phyloP scores from a whole-genome alignment of 2,113 vertebrate species.

The Lipophrys pholis region DNA sequence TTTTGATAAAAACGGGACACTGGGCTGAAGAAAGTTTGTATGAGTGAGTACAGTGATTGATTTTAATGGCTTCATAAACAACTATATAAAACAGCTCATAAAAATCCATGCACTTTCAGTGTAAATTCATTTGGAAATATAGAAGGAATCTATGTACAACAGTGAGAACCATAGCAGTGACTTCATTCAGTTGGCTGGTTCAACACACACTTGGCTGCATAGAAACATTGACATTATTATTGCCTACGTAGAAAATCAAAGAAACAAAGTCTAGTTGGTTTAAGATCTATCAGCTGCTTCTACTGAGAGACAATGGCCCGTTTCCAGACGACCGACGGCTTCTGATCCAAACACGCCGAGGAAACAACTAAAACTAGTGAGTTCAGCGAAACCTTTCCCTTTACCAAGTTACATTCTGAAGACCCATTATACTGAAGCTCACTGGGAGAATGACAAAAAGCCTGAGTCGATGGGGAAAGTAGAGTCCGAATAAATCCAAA shows the following conservation, averaged over 20 bases:
- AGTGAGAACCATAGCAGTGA: constrained; percentile 94
- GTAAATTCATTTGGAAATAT: constrained; percentile 98
- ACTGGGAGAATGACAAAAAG: constrained; percentile 87
- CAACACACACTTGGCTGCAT: constrained; percentile 97
- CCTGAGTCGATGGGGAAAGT: constrained; percentile 94
- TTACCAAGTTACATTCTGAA: constrained; percentile 93
- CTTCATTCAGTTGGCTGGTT: constrained; percentile 89
- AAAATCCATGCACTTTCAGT: constrained; percentile 88
- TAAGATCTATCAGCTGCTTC: constrained; percentile 77
- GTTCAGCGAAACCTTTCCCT: constrained; percentile 72
- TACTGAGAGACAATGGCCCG: constrained; percentile 72
- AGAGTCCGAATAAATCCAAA: constrained; percentile 86
- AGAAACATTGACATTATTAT: constrained; percentile 98
- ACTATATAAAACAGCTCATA: constrained; percentile 88
- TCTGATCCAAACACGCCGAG: constrained; percentile 64
- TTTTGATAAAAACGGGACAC: background rate
- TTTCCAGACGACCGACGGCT: too few species aligned
- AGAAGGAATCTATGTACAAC: constrained; percentile 96
- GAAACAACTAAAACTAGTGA: constrained; percentile 77
- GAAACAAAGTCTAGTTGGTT: constrained; percentile 77
- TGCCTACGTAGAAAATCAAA: constrained; percentile 90
- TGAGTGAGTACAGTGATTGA: constrained; percentile 82
- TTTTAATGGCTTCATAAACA: constrained; percentile 89
- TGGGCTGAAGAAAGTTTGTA: constrained; percentile 42
- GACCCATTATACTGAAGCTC: constrained; percentile 83